phyloP scores from a whole-genome alignment of 2,888 invertebrate species.

The Sinhomidia bicolor region DNA sequence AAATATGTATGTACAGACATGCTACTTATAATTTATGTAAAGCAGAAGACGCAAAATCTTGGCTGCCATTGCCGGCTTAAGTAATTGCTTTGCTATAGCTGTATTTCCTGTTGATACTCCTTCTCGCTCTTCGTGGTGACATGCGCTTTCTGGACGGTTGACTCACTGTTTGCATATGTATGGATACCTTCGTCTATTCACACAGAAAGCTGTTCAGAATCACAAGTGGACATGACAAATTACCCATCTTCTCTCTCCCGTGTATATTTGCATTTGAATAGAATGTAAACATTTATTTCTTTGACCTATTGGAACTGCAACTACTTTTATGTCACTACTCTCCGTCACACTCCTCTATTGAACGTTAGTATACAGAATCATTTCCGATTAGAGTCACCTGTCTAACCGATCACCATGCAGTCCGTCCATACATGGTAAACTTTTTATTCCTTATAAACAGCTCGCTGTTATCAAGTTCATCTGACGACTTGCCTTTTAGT shows the following conservation, averaged over 20 bases:
- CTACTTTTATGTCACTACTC: background rate
- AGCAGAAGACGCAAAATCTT: background rate
- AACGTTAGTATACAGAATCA: background rate
- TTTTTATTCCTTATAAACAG: background rate
- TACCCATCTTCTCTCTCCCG: background rate
- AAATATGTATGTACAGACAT: background rate
- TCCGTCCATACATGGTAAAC: conserved; percentile 30
- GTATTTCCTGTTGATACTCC: conserved; percentile 49
- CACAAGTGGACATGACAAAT: conserved; percentile 40
- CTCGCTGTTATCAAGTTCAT: conserved; percentile 37
- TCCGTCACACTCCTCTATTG: background rate
- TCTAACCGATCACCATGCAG: background rate
- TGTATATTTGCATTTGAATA: conserved; percentile 11
- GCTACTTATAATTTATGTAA: background rate
- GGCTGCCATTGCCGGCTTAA: conserved; percentile 42
- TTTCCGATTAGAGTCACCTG: conserved; percentile 44
- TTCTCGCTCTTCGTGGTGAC: background rate
- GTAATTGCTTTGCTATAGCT: conserved; percentile 53
- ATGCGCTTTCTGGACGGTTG: conserved; percentile 27
- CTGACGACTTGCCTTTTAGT: background rate
- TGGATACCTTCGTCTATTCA: too few relatives aligned
- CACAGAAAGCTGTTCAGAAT: background rate
- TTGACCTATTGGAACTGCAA: conserved; percentile 1
- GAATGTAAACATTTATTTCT: conserved; percentile 37
- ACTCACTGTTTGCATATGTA: background rate